A percentile compares a stretch with the other conserved stretches of the same genome.
Evolutionary conservation across 2,888 invertebrate genomes (phyloP).

Genomic region (Palloptera scutellata): DNA sequence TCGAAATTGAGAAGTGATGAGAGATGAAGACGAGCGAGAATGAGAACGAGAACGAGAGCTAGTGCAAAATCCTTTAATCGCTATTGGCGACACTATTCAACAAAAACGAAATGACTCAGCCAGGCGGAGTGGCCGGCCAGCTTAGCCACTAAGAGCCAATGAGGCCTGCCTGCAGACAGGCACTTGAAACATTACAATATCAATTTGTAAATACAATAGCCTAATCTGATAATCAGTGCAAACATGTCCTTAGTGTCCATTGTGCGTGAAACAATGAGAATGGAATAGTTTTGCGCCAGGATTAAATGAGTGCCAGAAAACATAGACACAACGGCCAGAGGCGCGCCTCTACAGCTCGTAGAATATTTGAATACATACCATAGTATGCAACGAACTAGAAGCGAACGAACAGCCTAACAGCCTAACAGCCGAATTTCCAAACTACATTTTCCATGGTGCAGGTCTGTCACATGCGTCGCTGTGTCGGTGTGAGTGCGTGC

Average conservation of each 20-base stretch:
- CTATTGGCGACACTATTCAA: conserved; percentile 56
- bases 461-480: no score
- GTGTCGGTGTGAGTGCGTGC: no score
- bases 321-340: no score
- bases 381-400: no score
- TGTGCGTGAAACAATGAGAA: conserved; percentile 60
- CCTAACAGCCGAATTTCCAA: no score
- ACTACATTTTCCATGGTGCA: no score
- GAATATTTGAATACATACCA: no score
- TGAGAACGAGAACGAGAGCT: no score
- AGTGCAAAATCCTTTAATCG: conserved; percentile 55
- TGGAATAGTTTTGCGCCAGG: conserved; percentile 61
- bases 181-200: conserved; percentile 64
- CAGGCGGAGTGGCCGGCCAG: neutral
- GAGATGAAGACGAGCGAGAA: conserved; percentile 18
- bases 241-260: conserved; percentile 64
- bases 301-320: conserved; percentile 47
- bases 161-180: conserved; percentile 43
- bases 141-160: conserved; percentile 24
- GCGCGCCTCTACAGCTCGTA: no score
- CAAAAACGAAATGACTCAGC: conserved; percentile 30
- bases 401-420: no score
- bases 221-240: conserved; percentile 65
- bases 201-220: conserved; percentile 64
- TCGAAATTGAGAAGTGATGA: conserved; percentile 13